Percentiles rank a stretch among this genome's conserved stretches.
Evolutionary conservation across 1,140 invertebrate species (phyloP).

Genomic region (Reticulitermes speratus): DNA sequence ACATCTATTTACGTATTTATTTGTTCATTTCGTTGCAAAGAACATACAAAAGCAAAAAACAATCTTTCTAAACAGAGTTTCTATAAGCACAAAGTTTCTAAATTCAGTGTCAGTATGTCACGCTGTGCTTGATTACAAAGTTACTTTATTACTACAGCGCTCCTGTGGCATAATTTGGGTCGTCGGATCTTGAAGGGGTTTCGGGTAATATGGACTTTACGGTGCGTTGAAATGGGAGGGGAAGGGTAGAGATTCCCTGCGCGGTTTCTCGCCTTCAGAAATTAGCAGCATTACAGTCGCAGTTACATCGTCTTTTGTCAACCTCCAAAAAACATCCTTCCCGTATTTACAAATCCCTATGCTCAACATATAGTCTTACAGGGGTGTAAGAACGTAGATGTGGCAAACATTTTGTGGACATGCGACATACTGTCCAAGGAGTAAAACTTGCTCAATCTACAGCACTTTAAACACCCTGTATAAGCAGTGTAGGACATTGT

Average conservation of each 20-base stretch:
- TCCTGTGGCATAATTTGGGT: not conserved
- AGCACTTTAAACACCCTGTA: no score
- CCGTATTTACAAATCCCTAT: not conserved
- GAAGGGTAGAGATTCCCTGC: not conserved
- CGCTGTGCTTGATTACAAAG: not conserved
- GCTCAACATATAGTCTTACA: not conserved
- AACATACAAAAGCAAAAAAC: not conserved
- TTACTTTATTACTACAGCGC: not conserved
- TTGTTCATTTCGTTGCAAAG: no score
- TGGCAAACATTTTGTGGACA: not conserved
- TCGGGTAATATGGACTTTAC: not conserved
- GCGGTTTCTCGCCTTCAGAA: constrained; percentile 8
- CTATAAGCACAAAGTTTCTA: not conserved
- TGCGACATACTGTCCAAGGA: not conserved
- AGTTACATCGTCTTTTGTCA: not conserved
- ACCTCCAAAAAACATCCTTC: not conserved
- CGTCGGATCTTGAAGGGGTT: not conserved
- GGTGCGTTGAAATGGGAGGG: not conserved
- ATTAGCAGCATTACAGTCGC: not conserved
- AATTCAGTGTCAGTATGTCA: not conserved
- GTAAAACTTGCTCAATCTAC: no score
- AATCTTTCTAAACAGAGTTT: not conserved
- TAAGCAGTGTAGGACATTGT: no score
- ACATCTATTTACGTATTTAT: no score
- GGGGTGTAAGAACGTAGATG: not conserved